Percentiles rank a stretch among this genome's conserved stretches.
These are phyloP conservation scores for Myotis vivesi DNA, from an alignment of 2,797 vertebrate species.

Conservation along the genomic window DNA sequence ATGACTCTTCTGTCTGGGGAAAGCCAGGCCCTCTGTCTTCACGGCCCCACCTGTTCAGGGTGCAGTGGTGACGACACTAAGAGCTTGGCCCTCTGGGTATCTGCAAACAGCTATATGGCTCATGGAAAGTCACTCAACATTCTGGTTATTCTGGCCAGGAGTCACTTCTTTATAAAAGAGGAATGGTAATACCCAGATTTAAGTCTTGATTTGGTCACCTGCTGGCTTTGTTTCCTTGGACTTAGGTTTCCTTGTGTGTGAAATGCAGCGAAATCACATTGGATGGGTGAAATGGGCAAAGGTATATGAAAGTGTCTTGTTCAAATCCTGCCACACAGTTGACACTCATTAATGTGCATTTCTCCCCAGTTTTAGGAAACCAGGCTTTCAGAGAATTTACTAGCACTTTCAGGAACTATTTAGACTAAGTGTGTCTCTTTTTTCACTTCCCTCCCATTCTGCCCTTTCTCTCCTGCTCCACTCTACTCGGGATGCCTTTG, in stretches of 20 bases:
- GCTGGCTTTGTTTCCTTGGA: background rate
- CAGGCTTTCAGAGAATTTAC: background rate
- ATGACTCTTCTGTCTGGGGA: background rate
- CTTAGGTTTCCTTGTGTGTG: background rate
- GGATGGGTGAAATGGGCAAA: background rate
- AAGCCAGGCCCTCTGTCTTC: background rate
- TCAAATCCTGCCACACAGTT: no score
- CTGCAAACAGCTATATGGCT: background rate
- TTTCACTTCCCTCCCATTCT: background rate
- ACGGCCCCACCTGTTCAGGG: background rate
- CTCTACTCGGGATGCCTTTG: background rate
- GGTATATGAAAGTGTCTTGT: background rate
- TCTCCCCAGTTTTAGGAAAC: background rate
- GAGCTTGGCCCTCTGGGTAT: background rate
- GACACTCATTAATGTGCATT: background rate
- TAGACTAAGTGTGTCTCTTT: background rate
- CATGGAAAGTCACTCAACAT: background rate
- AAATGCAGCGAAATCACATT: background rate
- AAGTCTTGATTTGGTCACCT: background rate
- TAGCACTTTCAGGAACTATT: background rate
- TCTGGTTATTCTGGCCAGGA: background rate
- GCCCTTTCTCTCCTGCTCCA: background rate
- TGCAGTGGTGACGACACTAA: background rate
- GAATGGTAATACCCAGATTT: background rate
- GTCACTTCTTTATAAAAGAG: background rate